These are phyloP conservation scores for Chaetogeoica ovagalla DNA, from an alignment of 2,888 invertebrate genomes.

Conservation along the genomic window DNA sequence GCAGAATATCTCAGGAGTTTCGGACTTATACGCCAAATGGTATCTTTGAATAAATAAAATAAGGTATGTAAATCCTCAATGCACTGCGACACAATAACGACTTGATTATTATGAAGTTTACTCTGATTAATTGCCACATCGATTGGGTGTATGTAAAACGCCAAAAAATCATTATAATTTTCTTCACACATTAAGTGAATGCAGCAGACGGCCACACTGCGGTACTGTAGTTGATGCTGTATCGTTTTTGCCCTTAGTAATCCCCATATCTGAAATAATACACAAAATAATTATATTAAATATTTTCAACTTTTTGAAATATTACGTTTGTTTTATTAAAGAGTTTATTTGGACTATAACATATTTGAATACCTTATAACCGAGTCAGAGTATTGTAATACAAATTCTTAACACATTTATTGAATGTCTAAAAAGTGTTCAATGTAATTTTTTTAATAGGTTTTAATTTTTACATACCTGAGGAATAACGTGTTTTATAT, in stretches of 20 bases:
- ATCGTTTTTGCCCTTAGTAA: conserved; percentile 6
- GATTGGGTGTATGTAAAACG: conserved; percentile 21
- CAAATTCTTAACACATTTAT: no score
- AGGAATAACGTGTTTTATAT: neutral
- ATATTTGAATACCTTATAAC: no score
- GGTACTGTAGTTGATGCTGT: conserved; percentile 6
- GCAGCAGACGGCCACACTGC: conserved; percentile 16
- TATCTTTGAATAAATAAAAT: conserved; percentile 19
- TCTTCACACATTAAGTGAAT: conserved; percentile 9
- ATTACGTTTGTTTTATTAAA: no score
- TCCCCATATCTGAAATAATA: conserved; percentile 32
- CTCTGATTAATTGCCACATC: neutral
- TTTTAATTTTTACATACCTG: conserved; percentile 12
- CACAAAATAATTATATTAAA: no score
- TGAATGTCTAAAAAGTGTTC: no score
- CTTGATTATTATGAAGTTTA: neutral
- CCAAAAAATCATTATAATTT: conserved; percentile 27
- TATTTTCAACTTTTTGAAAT: no score
- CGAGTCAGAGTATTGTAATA: no score
- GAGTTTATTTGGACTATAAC: no score
- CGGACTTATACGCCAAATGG: conserved; percentile 32
- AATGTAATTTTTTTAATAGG: no score
- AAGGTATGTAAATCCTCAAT: conserved; percentile 23
- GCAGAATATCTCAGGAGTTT: conserved; percentile 10
- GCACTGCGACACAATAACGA: neutral